Percentiles rank a stretch among this genome's conserved stretches.
phyloP scores from a whole-genome alignment of 2,888 invertebrate genomes.

The Timema cristinae region DNA sequence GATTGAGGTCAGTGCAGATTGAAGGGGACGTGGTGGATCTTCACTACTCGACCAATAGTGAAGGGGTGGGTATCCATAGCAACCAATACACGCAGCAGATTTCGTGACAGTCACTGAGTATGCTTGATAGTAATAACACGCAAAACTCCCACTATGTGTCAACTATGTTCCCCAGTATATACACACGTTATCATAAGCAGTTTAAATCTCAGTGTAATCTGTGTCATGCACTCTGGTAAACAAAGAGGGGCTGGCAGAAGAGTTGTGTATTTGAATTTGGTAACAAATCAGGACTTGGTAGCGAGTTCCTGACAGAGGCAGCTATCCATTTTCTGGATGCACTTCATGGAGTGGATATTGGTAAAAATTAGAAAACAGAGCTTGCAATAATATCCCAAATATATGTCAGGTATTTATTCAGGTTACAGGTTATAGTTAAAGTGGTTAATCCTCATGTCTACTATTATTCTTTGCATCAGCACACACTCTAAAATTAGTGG shows the following conservation, averaged over 20 bases:
- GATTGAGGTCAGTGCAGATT: too few species aligned
- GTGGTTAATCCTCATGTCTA: neutral
- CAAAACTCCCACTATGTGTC: too few species aligned
- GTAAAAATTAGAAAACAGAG: neutral
- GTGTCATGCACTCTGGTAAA: conserved; percentile 7
- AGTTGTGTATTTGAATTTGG: conserved; percentile 22
- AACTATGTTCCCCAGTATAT: too few species aligned
- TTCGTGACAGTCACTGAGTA: too few species aligned
- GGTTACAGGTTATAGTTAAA: neutral
- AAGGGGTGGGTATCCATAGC: too few species aligned
- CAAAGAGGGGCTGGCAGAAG: neutral
- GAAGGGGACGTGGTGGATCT: too few species aligned
- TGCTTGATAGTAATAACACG: too few species aligned
- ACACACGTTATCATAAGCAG: too few species aligned
- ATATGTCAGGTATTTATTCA: conserved; percentile 7
- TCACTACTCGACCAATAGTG: too few species aligned
- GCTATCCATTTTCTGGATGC: neutral
- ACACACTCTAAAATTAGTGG: neutral
- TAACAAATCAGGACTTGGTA: conserved; percentile 19
- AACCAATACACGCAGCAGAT: too few species aligned
- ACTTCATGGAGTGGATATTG: neutral
- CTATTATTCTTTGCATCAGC: conserved; percentile 9
- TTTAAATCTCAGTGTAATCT: neutral
- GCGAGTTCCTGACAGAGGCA: conserved; percentile 14
- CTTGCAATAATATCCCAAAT: neutral